Evolutionary conservation across 2,797 vertebrate genomes (phyloP).

Genomic region (Craterocephalus amniculus): DNA sequence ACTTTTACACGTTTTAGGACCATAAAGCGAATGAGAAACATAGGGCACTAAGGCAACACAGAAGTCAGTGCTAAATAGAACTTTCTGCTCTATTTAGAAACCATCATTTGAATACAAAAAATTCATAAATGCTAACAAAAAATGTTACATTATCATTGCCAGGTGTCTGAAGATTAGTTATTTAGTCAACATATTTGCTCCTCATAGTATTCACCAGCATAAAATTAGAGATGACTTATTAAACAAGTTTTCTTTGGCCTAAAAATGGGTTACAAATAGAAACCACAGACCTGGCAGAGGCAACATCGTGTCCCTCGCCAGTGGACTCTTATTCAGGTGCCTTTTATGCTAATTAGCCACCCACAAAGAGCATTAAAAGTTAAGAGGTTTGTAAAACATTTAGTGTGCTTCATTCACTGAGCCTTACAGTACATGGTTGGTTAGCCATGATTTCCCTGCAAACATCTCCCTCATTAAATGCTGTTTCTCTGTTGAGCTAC

Average conservation of each 20-base stretch:
- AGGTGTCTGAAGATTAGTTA: no score
- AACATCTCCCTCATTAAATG: slow-evolving; percentile 35
- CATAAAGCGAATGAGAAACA: neutral
- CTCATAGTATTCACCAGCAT: neutral
- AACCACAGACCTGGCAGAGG: neutral
- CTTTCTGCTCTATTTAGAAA: no score
- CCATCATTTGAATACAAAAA: no score
- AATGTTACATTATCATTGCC: no score
- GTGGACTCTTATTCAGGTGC: neutral
- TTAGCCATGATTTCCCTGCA: slow-evolving; percentile 23
- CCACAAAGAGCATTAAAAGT: slow-evolving; percentile 8
- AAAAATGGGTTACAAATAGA: neutral
- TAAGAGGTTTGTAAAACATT: slow-evolving; percentile 11
- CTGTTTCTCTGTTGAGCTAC: slow-evolving; percentile 24
- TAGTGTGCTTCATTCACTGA: slow-evolving; percentile 5
- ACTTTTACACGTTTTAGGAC: slow-evolving; percentile 12
- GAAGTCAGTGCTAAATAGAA: neutral
- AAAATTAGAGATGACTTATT: neutral
- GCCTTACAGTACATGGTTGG: slow-evolving; percentile 17
- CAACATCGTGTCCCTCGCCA: neutral
- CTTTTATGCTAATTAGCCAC: neutral
- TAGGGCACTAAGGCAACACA: slow-evolving; percentile 43
- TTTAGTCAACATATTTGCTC: neutral
- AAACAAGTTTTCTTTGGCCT: neutral
- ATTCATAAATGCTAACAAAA: no score